Base-by-base conservation (phyloP, 2,888 invertebrate species). In the Leucozona laternaria region DNA sequence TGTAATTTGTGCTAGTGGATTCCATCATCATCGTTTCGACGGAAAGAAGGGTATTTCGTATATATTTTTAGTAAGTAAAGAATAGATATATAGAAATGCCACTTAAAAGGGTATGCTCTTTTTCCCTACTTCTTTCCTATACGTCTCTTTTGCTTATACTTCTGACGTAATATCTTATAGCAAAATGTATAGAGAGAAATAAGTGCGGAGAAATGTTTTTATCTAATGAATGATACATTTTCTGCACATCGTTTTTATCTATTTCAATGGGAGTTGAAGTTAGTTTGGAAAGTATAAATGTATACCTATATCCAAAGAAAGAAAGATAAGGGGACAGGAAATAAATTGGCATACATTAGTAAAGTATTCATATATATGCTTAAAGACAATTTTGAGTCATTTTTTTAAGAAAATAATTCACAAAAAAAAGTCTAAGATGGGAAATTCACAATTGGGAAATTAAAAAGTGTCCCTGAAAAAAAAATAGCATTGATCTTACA, bases 1-100 rank as follows among this genome's bases (percentile, higher is more conserved):
- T 86, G 86, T 86, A 78, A 86, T 86, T 86, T 86, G 68, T 68
- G 86, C 82, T 82, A 70, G 73, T 82, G 78, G 86, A 82, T 78
- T 86, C 58, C 82, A 66, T 66, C 66, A 66, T 57, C 78, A 60
- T 37, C 13, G 20, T 60, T 78, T 64, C 81, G 43, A 48, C 71
- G 15, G 34, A 72, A 86, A 28, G 64, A 75, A 58, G 82, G 75
- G 78, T 73, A 75, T 75, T 82, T 82, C 15, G 66, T 66, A 64
- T 66, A 48, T 66, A 64, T 66, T 66, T 66, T 66, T 66, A 66
- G 66, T 48, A 71, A 68, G 40, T 45, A 31, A 57, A 71, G 58
- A n/a, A 1, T 66, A 43, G 25, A 17, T 28, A 34, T 55, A 40
- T 60, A 75, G 66, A 70, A 66, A 82, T 66, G 70, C 78, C 82